phyloP scores from a whole-genome alignment of 1,140 invertebrate species.

The fruit fly (Drosophila melanogaster) region Release_6_plus_ISO1_MT NT_037436.4:20018001-20018500 shows the following conservation, averaged over 20 bases:
- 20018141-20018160: slow-evolving; percentile 90
- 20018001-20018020: slow-evolving; percentile 89
- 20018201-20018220: slow-evolving; percentile 93
- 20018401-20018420: slow-evolving; percentile 90
- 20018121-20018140: slow-evolving; percentile 91
- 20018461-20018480: slow-evolving; percentile 94
- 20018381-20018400: slow-evolving; percentile 94
- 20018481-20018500: slow-evolving; percentile 91
- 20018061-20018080: slow-evolving; percentile 87
- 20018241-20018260: slow-evolving; percentile 89
- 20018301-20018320: slow-evolving; percentile 91
- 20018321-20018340: slow-evolving; percentile 92
- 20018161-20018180: slow-evolving; percentile 92
- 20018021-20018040: slow-evolving; percentile 92
- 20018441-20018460: slow-evolving; percentile 93
- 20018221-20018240: slow-evolving; percentile 90
- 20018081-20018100: slow-evolving; percentile 86
- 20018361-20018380: slow-evolving; percentile 86
- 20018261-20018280: slow-evolving; percentile 95
- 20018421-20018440: slow-evolving; percentile 87
- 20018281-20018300: slow-evolving; percentile 95
- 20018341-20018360: slow-evolving; percentile 91
- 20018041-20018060: slow-evolving; percentile 89
- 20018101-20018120: slow-evolving; percentile 87
- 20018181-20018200: slow-evolving; percentile 88